phyloP scores from a whole-genome alignment of 2,797 vertebrate genomes.

The Amazona ochrocephala region DNA sequence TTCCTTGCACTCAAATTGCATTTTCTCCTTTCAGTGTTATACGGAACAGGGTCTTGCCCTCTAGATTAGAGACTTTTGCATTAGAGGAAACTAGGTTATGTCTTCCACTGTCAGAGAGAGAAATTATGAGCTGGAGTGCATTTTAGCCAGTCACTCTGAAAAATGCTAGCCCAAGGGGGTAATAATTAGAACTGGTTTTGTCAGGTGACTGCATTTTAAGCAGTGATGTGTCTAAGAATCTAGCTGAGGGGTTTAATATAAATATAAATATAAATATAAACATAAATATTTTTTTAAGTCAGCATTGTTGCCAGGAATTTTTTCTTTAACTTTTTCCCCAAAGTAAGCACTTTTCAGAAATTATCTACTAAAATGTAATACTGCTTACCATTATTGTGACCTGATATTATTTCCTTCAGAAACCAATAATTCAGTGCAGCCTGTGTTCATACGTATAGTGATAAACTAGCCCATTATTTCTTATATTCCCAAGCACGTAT shows the following conservation, averaged over 20 bases:
- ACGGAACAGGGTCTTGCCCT: conserved; percentile 80
- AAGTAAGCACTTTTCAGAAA: conserved; percentile 91
- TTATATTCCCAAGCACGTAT: conserved; percentile 7
- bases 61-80: conserved; percentile 85
- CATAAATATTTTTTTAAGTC: conserved; percentile 85
- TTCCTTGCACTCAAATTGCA: conserved; percentile 82
- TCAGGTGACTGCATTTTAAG: conserved; percentile 84
- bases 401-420: conserved; percentile 64
- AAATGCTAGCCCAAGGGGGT: conserved; percentile 81
- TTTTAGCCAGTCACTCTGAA: conserved; percentile 83
- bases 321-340: conserved; percentile 78
- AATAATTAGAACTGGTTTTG: conserved; percentile 83
- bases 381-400: conserved; percentile 66
- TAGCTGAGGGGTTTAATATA: conserved; percentile 88
- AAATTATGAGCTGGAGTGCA: conserved; percentile 83
- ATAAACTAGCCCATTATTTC: conserved; percentile 59
- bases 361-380: conserved; percentile 87
- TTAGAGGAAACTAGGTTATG: conserved; percentile 85
- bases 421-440: conserved; percentile 53
- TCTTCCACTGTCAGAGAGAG: conserved; percentile 84
- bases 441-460: conserved; percentile 50
- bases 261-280: conserved; percentile 79
- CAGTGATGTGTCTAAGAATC: conserved; percentile 85
- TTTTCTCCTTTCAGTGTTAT: conserved; percentile 81
- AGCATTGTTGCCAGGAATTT: conserved; percentile 80